phyloP scores from a whole-genome alignment of 2,113 vertebrate species.

The Sorex araneus region DNA sequence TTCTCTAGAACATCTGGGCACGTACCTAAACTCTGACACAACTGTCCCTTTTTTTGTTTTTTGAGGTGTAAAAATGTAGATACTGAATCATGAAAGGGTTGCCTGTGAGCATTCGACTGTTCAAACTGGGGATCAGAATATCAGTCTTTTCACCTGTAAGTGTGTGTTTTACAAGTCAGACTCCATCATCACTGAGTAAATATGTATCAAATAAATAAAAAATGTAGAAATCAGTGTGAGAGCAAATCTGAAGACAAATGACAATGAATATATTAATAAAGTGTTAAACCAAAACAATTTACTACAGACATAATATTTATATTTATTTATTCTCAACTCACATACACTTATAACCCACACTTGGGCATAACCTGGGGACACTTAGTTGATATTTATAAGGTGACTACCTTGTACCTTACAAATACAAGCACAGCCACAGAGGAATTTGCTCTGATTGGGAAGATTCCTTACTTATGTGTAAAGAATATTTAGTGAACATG shows the following conservation, averaged over 20 bases:
- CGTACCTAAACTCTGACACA: neutral
- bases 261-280: neutral
- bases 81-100: no score
- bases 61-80: slow-evolving; percentile 34
- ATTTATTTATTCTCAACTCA: neutral
- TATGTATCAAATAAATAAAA: slow-evolving; percentile 47
- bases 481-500: neutral
- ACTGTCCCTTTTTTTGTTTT: neutral
- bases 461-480: neutral
- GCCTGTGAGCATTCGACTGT: no score
- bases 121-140: neutral
- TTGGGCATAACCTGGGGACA: neutral
- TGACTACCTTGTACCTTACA: neutral
- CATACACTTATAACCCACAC: neutral
- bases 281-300: neutral
- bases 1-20: neutral
- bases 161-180: neutral
- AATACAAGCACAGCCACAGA: neutral
- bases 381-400: neutral
- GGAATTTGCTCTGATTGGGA: neutral
- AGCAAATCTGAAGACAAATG: slow-evolving; percentile 20
- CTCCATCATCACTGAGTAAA: slow-evolving; percentile 10
- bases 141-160: neutral
- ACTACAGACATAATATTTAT: neutral
- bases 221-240: slow-evolving; percentile 8